Evolutionary conservation across 2,888 invertebrate species (phyloP).

Genomic region (Macrosoma leucophasiata): DNA sequence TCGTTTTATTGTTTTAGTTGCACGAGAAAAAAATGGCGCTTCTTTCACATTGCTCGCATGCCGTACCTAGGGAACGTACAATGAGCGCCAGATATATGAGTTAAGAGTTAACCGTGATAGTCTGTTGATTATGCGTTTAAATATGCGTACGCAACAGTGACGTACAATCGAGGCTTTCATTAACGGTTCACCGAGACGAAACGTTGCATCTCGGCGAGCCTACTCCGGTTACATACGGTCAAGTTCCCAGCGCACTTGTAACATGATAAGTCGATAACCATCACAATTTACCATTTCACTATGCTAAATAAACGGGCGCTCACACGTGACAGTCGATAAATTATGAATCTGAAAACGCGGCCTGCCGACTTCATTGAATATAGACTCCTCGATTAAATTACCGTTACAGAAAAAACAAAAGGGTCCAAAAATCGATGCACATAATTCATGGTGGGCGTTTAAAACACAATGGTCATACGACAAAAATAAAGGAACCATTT

Average conservation of each 20-base stretch:
- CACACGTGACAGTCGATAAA: slow-evolving; percentile 7
- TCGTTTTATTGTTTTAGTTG: slow-evolving; percentile 29
- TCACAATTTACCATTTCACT: slow-evolving; percentile 23
- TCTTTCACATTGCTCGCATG: not conserved
- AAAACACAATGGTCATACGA: slow-evolving; percentile 33
- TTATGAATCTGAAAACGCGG: slow-evolving; percentile 20
- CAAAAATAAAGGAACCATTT: slow-evolving; percentile 32
- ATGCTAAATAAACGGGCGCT: not conserved
- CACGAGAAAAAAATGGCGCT: not conserved
- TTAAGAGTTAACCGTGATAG: slow-evolving; percentile 30
- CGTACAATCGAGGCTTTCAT: slow-evolving; percentile 36
- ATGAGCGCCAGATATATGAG: slow-evolving; percentile 3
- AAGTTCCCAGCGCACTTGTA: slow-evolving; percentile 47
- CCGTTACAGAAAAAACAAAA: slow-evolving; percentile 48
- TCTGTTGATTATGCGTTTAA: slow-evolving; percentile 49
- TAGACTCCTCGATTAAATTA: slow-evolving; percentile 40
- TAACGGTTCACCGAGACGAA: slow-evolving; percentile 26
- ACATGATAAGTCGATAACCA: slow-evolving; percentile 41
- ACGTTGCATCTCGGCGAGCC: slow-evolving; percentile 27
- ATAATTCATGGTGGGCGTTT: slow-evolving; percentile 54
- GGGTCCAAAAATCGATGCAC: slow-evolving; percentile 51
- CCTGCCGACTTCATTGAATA: slow-evolving; percentile 34
- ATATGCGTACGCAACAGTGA: slow-evolving; percentile 30
- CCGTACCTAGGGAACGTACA: not conserved
- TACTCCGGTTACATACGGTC: slow-evolving; percentile 33